Evolutionary conservation across 2,888 invertebrate genomes (phyloP).

Genomic region (Sinohyriopsis cumingii): DNA sequence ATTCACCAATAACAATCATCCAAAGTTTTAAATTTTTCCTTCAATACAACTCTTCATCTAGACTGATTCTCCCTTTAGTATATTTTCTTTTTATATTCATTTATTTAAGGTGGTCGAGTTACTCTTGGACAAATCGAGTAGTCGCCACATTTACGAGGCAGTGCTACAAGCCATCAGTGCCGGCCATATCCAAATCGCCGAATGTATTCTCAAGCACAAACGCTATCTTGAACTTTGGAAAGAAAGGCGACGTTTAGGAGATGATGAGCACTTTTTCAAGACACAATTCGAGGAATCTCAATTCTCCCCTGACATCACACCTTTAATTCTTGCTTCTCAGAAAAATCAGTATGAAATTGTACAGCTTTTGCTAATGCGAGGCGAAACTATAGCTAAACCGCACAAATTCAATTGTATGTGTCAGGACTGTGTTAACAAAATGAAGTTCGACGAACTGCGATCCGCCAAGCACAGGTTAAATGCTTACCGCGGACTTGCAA

Average conservation of each 20-base stretch:
- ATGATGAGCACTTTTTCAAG: constrained; percentile 59
- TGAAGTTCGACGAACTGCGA: constrained; percentile 67
- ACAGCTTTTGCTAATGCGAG: constrained; percentile 61
- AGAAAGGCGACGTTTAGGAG: constrained; percentile 50
- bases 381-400: constrained; percentile 66
- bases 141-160: constrained; percentile 67
- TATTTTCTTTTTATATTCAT: too few species aligned
- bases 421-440: constrained; percentile 61
- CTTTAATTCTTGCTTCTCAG: constrained; percentile 67
- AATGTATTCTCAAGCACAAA: constrained; percentile 68
- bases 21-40: too few species aligned
- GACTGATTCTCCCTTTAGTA: too few species aligned
- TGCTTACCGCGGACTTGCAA: constrained; percentile 66
- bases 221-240: constrained; percentile 64
- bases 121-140: constrained; percentile 63
- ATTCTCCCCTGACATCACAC: constrained; percentile 68
- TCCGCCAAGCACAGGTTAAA: constrained; percentile 68
- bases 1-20: too few species aligned
- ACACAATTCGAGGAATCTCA: constrained; percentile 64
- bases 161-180: constrained; percentile 68
- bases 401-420: constrained; percentile 68
- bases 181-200: constrained; percentile 70
- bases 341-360: constrained; percentile 70
- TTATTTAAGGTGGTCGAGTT: constrained; percentile 64
- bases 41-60: too few species aligned